Evolutionary conservation across 92 coral and sea anemone genomes (phyloP), one percentile per base, ranked within the genome.

Genomic region (Blastomussa wellsi): DNA sequence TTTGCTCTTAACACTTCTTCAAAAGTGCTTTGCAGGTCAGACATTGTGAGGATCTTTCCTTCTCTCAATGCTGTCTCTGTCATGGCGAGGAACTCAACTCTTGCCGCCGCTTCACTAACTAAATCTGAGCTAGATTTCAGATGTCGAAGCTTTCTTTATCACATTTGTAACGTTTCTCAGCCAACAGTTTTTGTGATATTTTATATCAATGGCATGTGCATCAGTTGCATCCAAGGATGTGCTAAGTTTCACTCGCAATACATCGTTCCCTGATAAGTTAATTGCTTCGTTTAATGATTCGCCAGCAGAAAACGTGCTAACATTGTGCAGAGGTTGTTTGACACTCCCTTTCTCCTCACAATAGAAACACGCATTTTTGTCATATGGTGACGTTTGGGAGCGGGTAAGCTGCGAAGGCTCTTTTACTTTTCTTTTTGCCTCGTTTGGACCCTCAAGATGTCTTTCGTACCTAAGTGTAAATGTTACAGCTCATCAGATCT

Each of bases 181-280:
- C 84, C 79, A 72, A 44, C 79, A 76, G n/a, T n/a, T n/a, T n/a
- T n/a, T n/a, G n/a, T n/a, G n/a, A n/a, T n/a, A n/a, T n/a, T n/a
- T n/a, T n/a, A 84, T 80, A 84, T 87, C 93, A 59, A 91, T 91
- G 77, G 91, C 86, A 80, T 91, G 93, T 17, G 91, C 93, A 62
- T 83, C 91, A 78, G 49, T 79, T 17, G 79, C 52, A 80, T 88
- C 81, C 26, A 86, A 52, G 9, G 93, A 81, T 16, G 90, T 51
- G 80, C 42, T 76, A 28, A 90, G 84, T 72, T 90, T 90, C 8
- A 90, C 88, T 14, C 82, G 88, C 4, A 90, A 72, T 6, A 57
- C 53, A 39, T 86, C 77, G 47, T 90, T 82, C 12, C 53, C 85
- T 20, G 94, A 76, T 24, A 76, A 26, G 37, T 76, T 59, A 26